These are phyloP conservation scores for Cheumatopsyche charites DNA, from an alignment of 1,140 invertebrate genomes.

Conservation along the genomic window DNA sequence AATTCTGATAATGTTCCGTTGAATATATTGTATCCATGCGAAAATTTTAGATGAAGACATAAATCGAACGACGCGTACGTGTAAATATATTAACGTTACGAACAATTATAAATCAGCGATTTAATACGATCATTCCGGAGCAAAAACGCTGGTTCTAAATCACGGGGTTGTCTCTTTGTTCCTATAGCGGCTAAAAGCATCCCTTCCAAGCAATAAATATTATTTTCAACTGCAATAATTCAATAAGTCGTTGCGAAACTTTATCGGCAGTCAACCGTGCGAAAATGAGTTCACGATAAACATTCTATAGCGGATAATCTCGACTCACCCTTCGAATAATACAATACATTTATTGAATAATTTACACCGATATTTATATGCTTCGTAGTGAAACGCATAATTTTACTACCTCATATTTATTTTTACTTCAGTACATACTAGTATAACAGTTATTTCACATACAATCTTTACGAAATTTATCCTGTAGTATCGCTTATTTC, in stretches of 20 bases:
- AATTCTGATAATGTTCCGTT: no score
- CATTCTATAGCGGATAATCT: background rate
- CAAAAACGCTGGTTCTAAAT: constrained; percentile 33
- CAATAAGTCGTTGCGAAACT: constrained; percentile 35
- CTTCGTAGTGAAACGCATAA: no score
- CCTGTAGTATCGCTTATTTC: no score
- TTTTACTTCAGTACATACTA: no score
- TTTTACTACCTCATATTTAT: no score
- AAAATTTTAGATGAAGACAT: constrained; percentile 9
- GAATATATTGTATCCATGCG: no score
- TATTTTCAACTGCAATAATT: constrained; percentile 40
- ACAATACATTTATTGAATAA: background rate
- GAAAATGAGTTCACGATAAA: constrained; percentile 29
- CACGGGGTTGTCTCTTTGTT: constrained; percentile 35
- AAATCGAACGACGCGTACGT: background rate
- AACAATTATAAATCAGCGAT: constrained; percentile 26
- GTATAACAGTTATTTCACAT: no score
- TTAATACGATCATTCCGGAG: constrained; percentile 30
- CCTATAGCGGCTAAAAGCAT: constrained; percentile 32
- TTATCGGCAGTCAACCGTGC: constrained; percentile 32
- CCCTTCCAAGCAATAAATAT: constrained; percentile 38
- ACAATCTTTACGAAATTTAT: no score
- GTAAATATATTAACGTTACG: background rate
- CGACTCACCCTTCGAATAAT: background rate
- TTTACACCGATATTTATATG: background rate